Evolutionary conservation across 1,140 invertebrate genomes (phyloP).

Genomic region (Apis dorsata): DNA sequence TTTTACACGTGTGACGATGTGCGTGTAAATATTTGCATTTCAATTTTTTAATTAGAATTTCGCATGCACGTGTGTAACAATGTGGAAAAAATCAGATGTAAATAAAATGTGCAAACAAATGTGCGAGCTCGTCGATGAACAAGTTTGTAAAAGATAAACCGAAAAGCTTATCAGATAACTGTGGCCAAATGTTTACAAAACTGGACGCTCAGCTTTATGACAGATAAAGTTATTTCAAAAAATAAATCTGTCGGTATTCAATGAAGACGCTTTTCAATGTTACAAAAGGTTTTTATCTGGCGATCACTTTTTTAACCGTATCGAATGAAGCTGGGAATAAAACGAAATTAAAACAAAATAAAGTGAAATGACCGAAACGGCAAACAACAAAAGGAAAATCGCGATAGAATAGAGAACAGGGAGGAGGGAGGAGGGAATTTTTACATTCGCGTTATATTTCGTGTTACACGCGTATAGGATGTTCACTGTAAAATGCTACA

Average conservation of each 20-base stretch:
- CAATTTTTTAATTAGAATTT: constrained; percentile 10
- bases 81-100: neutral
- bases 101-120: constrained; percentile 13
- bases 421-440: neutral
- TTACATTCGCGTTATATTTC: neutral
- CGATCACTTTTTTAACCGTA: constrained; percentile 14
- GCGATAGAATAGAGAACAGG: neutral
- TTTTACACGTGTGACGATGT: too few species aligned
- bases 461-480: neutral
- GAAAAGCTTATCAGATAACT: constrained; percentile 37
- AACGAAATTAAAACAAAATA: neutral
- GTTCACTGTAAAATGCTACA: neutral
- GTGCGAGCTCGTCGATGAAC: neutral
- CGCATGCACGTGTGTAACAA: neutral
- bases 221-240: constrained; percentile 29
- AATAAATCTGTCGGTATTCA: constrained; percentile 26
- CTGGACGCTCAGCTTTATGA: constrained; percentile 28
- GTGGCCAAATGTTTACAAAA: constrained; percentile 28
- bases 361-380: neutral
- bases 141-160: constrained; percentile 24
- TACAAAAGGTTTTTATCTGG: constrained; percentile 4
- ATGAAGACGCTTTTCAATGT: constrained; percentile 6
- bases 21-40: too few species aligned
- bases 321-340: neutral
- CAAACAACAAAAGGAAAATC: neutral